Conservation (phyloP, 2,113 vertebrate genomes). For the Puma concolor region DNA sequence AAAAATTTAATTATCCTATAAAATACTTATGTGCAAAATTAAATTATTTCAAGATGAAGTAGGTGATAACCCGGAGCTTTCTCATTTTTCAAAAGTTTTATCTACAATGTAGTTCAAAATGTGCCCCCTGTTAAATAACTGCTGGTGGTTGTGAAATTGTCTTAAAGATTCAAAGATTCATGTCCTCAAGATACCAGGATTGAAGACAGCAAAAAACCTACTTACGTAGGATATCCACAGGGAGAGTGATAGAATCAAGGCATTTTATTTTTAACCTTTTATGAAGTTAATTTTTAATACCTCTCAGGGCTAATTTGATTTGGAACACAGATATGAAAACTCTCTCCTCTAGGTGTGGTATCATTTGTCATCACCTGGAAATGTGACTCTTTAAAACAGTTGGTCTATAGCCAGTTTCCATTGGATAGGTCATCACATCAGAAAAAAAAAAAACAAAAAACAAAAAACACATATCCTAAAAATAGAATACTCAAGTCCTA, state of each 20-base stretch:
- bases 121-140: not conserved
- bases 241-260: not conserved
- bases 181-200: not conserved
- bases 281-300: slow-evolving; percentile 15
- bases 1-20: not conserved
- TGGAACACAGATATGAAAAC: not conserved
- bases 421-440: not conserved
- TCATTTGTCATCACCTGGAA: not conserved
- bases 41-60: slow-evolving; percentile 1
- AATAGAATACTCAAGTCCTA: not conserved
- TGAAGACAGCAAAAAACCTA: not conserved
- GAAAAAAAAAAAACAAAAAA: not conserved
- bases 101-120: not conserved
- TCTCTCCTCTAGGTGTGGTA: not conserved
- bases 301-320: not conserved
- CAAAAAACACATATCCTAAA: not conserved
- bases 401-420: not conserved
- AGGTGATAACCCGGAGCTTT: not conserved
- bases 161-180: not conserved
- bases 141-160: not conserved
- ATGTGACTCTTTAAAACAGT: not conserved
- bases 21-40: not conserved
- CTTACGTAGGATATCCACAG: not conserved
- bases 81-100: not conserved
- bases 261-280: not conserved